Base-by-base conservation (phyloP, 2,888 invertebrate species). In the Andrena praecox region DNA sequence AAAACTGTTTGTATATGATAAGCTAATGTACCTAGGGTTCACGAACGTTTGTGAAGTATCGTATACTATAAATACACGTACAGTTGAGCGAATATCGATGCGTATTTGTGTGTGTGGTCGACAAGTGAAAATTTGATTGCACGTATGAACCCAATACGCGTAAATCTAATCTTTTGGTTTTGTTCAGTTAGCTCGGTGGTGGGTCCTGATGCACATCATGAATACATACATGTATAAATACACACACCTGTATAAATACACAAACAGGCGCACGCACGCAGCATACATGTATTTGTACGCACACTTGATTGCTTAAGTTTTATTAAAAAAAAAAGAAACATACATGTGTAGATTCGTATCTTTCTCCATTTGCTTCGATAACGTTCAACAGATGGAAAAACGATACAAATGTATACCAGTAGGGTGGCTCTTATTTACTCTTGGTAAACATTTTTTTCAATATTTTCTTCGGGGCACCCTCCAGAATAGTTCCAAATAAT, bases 1-100 rank as follows among this genome's bases (percentile, higher is more conserved):
- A 16, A 76, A 66, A 50, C 33, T 60, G 59, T 16, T 70, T 80
- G 79, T 80, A 80, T 59, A 78, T 80, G 72, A 52, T 78, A 10
- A 10, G 27, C 24, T 56, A 56, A 10, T 56, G 27, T 56, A 56
- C 20, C 54, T 16, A 33, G 33, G 63, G 63, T 29, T 29, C 52
- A 54, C 8, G 35, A 59, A 54, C 27, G 27, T 62, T 72, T 67
- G 67, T 72, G 62, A 77, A 54, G 31, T 63, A 59, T 35, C 35
- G 59, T 42, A 54, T 70, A 70, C 42, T 70, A 70, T 20, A 70
- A 70, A 60, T 70, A 70, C 42, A 60, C 42, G 35, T 42, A 42
- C 29, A 31, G 48, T 56, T 62, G 33, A 35, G 5, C 12, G 20
- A 50, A 12, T n/a, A 29, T 24, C 48, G 50, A 67, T 50, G 29